Base-by-base conservation (phyloP, 2,113 vertebrate species). In the Alectura lathami region DNA sequence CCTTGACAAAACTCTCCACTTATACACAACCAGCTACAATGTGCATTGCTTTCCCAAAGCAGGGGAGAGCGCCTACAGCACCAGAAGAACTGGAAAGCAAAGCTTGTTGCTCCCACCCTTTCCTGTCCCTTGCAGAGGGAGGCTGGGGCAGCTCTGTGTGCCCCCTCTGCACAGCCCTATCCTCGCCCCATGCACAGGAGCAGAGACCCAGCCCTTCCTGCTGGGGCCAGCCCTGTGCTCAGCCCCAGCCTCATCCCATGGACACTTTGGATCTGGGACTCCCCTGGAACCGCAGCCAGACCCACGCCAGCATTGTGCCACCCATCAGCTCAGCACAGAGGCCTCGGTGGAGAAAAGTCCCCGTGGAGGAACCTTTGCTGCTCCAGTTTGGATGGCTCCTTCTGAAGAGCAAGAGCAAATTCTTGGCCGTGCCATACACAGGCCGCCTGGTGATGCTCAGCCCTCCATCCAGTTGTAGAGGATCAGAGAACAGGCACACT, bases 21-120 rank as follows among this genome's bases (percentile, higher is more conserved):
- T 12, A 0, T 15, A 7, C 56, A 24, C 43, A 5, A 7, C 22
- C 43, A n/a, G 29, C 48, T 70, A 26, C 1, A 0, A 42, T 20
- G 32, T 15, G 26, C 7, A 32, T 50, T 2, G 0, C 50, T 22
- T 75, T 48, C 30, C 30, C 38, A 43, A 23, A 56, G 30, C 30
- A 45, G 21, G 27, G 36, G 6, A 8, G 29, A 38, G 36, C 36
- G 23, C 30, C 53, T 17, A 21, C 51, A 40, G 54, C 22, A 24
- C 23, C 38, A 34, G 72, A 56, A 43, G 13, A 30, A 24, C 9
- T 27, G 30, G 22, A 74, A 30, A 13, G 22, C 53, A 74, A 45
- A 32, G 24, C 38, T 56, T 17, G 56, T 23, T 57, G 40, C 29
- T 54, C 32, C 29, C 53, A 54, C 30, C 51, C 51, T 22, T 24